Base-by-base conservation (phyloP, 2,888 invertebrate genomes). In the Drosophila birchii region DNA sequence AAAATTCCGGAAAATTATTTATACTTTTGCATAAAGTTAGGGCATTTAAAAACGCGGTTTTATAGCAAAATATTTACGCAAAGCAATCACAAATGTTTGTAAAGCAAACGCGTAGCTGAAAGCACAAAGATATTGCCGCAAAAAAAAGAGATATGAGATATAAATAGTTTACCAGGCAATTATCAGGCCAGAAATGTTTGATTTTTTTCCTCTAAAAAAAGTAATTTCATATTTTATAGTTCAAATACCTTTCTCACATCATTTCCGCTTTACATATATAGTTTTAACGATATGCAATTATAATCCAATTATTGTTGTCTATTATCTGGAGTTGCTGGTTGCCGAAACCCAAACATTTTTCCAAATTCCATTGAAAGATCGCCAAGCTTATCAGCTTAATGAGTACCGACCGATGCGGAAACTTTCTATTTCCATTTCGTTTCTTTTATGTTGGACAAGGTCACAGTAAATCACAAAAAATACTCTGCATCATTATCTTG, bases 1-100 rank as follows among this genome's bases (percentile, higher is more conserved):
- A 32, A 29, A 5, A 26, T 16, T 12, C 2, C 23, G 34, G 12
- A 14, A 23, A 39, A 36, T 16, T 32, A 14, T 32, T 26, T 29
- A 29, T 12, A 29, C n/a, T 47, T 47, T n/a, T 29, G 23, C n/a
- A 4, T 3, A 38, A 38, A 39, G 68, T 47, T 26, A 67, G 67
- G 11, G 67, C 32, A 67, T 34, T 20, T 1, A 11, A 55, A 55
- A 51, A 55, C 16, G 23, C 26, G 1, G 9, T 23, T 38, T 29
- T 45, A 16, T 29, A 29, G 5, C 1, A 1, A n/a, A 45, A 18
- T 76, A 47, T 64, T 62, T 62, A 23, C 20, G 49, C 38, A 57
- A 56, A 43, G 73, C 72, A 71, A 60, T 58, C 51, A 55, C 39
- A 18, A 49, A 49, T 87, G 69, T 83, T 68, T 74, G 41, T 34